Evolutionary conservation across 2,888 invertebrate species (phyloP).

Genomic region (Mesochorus sp.): DNA sequence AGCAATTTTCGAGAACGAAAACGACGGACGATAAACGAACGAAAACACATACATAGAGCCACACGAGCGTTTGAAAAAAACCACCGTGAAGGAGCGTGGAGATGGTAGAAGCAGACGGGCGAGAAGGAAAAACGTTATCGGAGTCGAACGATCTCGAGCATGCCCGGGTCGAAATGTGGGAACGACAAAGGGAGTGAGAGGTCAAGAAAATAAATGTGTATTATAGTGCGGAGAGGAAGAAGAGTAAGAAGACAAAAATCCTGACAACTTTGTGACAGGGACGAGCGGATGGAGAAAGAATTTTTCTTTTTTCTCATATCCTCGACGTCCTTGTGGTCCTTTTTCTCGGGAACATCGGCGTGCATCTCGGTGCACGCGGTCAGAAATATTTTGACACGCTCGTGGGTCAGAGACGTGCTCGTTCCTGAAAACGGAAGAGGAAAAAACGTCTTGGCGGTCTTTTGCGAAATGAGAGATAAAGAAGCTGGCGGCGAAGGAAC

Average conservation of each 20-base stretch:
- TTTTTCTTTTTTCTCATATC: too few species aligned
- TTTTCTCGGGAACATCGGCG: neutral
- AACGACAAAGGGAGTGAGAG: slow-evolving; percentile 24
- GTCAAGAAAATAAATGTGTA: neutral
- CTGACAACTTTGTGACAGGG: neutral
- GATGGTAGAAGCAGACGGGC: neutral
- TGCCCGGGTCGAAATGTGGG: slow-evolving; percentile 38
- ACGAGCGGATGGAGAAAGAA: slow-evolving; percentile 3
- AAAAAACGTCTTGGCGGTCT: too few species aligned
- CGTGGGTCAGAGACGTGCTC: neutral
- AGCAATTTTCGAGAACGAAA: slow-evolving; percentile 33
- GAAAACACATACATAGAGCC: too few species aligned
- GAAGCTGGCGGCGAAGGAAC: too few species aligned
- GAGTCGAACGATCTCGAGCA: slow-evolving; percentile 53
- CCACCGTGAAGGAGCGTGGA: slow-evolving; percentile 49
- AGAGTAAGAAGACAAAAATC: neutral
- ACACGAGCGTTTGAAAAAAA: slow-evolving; percentile 39
- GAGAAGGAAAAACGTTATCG: slow-evolving; percentile 34
- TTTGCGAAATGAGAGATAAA: too few species aligned
- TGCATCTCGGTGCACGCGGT: slow-evolving; percentile 20
- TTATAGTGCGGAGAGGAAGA: neutral
- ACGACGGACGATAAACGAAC: neutral
- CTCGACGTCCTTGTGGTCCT: neutral
- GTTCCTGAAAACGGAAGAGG: neutral
- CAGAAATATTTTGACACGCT: slow-evolving; percentile 39